These are phyloP conservation scores for Acrocephalus arundinaceus DNA, from an alignment of 2,113 vertebrate species.

Conservation along the genomic window DNA sequence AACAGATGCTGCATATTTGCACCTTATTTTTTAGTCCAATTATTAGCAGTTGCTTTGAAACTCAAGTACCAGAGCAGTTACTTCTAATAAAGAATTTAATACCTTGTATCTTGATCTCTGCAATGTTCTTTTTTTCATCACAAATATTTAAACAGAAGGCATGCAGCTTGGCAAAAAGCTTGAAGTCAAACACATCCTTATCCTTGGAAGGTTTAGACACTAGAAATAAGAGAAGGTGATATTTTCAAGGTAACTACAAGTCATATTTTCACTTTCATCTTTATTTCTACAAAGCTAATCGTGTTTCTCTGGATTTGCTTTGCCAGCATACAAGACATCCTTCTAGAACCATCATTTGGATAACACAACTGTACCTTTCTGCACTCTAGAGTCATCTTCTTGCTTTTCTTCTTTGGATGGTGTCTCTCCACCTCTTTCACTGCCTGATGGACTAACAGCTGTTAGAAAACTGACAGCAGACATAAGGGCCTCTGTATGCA, in stretches of 20 bases:
- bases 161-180: constrained; percentile 86
- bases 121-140: constrained; percentile 85
- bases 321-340: not conserved
- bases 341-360: not conserved
- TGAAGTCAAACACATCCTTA: constrained; percentile 81
- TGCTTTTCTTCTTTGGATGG: constrained; percentile 54
- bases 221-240: constrained; percentile 19
- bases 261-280: not conserved
- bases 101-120: constrained; percentile 94
- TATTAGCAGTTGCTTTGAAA: not conserved
- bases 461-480: constrained; percentile 86
- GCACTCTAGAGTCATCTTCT: constrained; percentile 50
- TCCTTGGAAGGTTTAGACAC: constrained; percentile 76
- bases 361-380: constrained; percentile 74
- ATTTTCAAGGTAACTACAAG: not conserved
- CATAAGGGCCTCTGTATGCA: constrained; percentile 90
- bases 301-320: not conserved
- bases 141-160: constrained; percentile 87
- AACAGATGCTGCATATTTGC: not conserved
- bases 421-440: not conserved
- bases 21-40: not conserved
- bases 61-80: not conserved
- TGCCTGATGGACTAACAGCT: constrained; percentile 69
- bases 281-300: not conserved
- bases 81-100: not conserved